Evolutionary conservation across 2,797 vertebrate species (phyloP), one percentile per base, ranked within the genome.

Genomic region (Micrastur ruficollis): DNA sequence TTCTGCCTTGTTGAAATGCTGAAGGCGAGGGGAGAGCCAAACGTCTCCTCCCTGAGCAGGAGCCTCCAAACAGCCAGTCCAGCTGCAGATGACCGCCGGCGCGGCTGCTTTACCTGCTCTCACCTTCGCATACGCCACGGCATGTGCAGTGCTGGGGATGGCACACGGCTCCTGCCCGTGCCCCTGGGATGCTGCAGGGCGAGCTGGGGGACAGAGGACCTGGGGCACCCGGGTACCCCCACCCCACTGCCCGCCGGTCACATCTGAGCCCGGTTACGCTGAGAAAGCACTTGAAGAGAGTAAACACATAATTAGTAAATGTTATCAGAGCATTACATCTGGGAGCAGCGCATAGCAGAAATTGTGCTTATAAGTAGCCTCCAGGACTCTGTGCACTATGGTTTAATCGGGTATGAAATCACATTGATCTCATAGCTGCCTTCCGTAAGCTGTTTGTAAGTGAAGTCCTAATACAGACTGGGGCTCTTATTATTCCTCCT

Each of bases 101-200:
- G 14, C 1, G 2, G 23, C 4, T 36, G 85, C 38, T 72, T 26
- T 53, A 7, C 25, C 46, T 20, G 21, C 21, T 47, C 73, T 27
- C 21, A 2, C 29, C n/a, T 7, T 26, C 0, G 0, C 42, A 7
- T 2, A 0, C 4, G 8, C 19, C 1, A 23, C 0, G 0, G 26
- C 2, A 5, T 25, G 63, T 6, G 71, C 3, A 4, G 23, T 22
- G 38, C 78, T 36, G 82, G 50, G n/a, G 40, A 14, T 0, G 0
- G 29, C 11, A n/a, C 61, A 7, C 3, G 2, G 83, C 44, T 46
- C 72, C 56, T 6, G 14, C 26, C 76, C 6, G 2, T 3, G 34
- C 47, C 7, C 21, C 16, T 3, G 8, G 50, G 86, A 29, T 2
- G 12, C 50, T 36, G 72, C 1, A 2, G 14, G 4, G 12, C 0